These are phyloP conservation scores for Aquatica leii DNA, from an alignment of 2,888 invertebrate species.

Conservation along the genomic window DNA sequence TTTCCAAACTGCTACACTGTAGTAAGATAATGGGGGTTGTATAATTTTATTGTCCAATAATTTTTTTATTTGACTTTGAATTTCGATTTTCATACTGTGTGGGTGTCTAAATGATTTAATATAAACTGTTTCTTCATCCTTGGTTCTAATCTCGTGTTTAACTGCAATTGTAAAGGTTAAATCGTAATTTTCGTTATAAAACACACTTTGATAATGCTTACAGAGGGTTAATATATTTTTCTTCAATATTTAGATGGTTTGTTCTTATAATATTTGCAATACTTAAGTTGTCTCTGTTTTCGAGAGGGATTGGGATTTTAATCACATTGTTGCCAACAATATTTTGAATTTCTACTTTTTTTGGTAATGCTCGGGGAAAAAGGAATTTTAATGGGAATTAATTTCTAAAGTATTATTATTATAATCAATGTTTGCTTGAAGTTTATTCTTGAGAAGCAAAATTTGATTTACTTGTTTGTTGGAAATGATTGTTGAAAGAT, in stretches of 20 bases:
- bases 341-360: no score
- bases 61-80: neutral
- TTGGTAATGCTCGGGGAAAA: no score
- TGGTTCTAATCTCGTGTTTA: neutral
- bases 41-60: constrained; percentile 20
- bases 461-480: neutral
- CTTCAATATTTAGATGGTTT: no score
- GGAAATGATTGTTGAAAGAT: neutral
- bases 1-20: neutral
- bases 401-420: no score
- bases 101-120: neutral
- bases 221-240: no score
- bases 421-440: neutral
- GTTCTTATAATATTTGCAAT: no score
- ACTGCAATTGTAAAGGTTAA: neutral
- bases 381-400: no score
- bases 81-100: neutral
- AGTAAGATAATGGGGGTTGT: neutral
- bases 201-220: neutral
- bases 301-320: neutral
- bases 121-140: neutral
- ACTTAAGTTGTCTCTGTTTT: neutral
- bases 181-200: neutral
- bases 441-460: neutral
- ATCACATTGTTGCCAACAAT: neutral